Evolutionary conservation across 2,888 invertebrate genomes (phyloP).

Genomic region (Listrodromus nycthemerus): DNA sequence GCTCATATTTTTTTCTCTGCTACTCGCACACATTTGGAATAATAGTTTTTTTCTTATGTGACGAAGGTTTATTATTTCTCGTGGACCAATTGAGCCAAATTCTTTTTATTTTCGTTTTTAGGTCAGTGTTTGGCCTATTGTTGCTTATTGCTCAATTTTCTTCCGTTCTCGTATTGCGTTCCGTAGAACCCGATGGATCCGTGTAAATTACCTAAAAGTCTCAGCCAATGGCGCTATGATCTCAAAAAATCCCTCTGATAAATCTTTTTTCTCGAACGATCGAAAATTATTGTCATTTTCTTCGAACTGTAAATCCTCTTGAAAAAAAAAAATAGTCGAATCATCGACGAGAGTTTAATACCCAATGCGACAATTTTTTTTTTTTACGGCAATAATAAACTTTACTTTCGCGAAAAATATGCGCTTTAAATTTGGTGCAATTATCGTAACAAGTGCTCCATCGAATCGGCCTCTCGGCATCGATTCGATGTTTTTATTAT

Average conservation of each 20-base stretch:
- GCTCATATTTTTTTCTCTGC: neutral
- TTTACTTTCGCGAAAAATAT: constrained; percentile 39
- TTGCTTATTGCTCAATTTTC: constrained; percentile 66
- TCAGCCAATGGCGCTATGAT: constrained; percentile 76
- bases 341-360: constrained; percentile 8
- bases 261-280: constrained; percentile 31
- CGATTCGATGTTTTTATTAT: constrained; percentile 45
- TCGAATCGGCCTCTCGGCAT: constrained; percentile 43
- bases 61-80: constrained; percentile 3
- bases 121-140: constrained; percentile 18
- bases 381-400: neutral
- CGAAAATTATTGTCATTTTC: constrained; percentile 58
- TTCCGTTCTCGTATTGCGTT: constrained; percentile 36
- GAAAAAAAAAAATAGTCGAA: too few relatives aligned
- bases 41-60: neutral
- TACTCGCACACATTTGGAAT: neutral
- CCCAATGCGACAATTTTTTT: neutral
- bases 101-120: neutral
- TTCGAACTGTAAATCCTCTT: constrained; percentile 18
- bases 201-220: constrained; percentile 76
- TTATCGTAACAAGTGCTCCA: constrained; percentile 63
- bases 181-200: constrained; percentile 40
- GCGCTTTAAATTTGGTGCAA: constrained; percentile 50
- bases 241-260: neutral
- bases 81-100: constrained; percentile 12